phyloP scores from a whole-genome alignment of 2,888 invertebrate species.

The Muscina levida region DNA sequence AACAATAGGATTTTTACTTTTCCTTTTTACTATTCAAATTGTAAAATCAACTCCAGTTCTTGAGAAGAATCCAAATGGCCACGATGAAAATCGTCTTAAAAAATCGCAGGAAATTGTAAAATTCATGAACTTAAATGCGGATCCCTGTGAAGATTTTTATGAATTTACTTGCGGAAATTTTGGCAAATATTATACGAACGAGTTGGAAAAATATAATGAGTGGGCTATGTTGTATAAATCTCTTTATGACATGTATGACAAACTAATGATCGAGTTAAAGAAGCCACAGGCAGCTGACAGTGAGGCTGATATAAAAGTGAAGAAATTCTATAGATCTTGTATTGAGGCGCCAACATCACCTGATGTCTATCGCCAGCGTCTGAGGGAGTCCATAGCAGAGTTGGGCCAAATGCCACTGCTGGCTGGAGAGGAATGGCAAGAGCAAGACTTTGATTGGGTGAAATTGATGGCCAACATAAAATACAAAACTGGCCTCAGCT shows the following conservation, averaged over 20 bases:
- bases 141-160: constrained; percentile 76
- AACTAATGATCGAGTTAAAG: constrained; percentile 67
- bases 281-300: constrained; percentile 68
- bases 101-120: constrained; percentile 73
- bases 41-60: too few relatives aligned
- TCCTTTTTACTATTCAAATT: too few relatives aligned
- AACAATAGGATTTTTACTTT: too few relatives aligned
- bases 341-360: constrained; percentile 56
- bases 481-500: constrained; percentile 70
- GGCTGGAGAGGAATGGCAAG: constrained; percentile 67
- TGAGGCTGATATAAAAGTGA: constrained; percentile 72
- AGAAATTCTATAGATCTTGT: constrained; percentile 77
- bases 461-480: constrained; percentile 70
- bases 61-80: too few relatives aligned
- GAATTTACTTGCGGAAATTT: constrained; percentile 75
- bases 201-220: constrained; percentile 43
- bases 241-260: constrained; percentile 61
- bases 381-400: constrained; percentile 70
- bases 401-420: constrained; percentile 76
- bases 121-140: constrained; percentile 68
- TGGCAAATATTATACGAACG: constrained; percentile 69
- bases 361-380: constrained; percentile 62
- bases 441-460: constrained; percentile 72
- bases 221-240: neutral
- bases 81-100: too few relatives aligned